Evolutionary conservation across 2,113 vertebrate genomes (phyloP), one percentile per base, ranked within the genome.

Genomic region (Colinus virginianus): DNA sequence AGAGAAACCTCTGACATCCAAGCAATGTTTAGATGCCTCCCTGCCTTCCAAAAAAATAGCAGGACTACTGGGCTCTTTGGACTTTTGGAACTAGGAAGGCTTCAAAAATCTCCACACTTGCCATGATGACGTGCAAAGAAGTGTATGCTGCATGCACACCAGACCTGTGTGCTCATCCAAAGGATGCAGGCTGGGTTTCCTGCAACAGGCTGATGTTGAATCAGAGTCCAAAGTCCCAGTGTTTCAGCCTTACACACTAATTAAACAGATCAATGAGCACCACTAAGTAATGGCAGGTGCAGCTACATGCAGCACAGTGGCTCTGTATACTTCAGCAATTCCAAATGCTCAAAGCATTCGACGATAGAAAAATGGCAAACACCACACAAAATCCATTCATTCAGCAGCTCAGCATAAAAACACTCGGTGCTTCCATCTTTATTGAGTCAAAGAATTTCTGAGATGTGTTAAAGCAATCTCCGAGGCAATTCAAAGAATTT

Each of bases 351-450:
- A 55, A 25, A 51, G 55, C 55, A 59, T 16, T 64, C 36, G 25
- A 58, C 68, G 77, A 86, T 34, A 81, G 30, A 42, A 69, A 90
- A 93, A 87, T 15, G 22, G n/a, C 15, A 94, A 92, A 77, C 43
- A 43, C 5, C 63, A 59, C 0, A 14, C 5, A 25, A 42, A 59
- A 90, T 8, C 66, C 18, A 78, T 49, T 85, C 7, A 77, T 63
- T 62, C 28, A 25, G 55, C 42, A 80, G 28, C 17, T 23, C 6
- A 20, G 55, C 76, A 84, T 49, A 46, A 86, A 90, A 91, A 78
- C 12, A n/a, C 7, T 49, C 55, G 84, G 77, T 66, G 40, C 55
- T 45, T 42, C 53, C 85, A 81, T 32, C 53, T 61, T 68, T 46
- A 66, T 36, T 40, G 71, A 88, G 81, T 12, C 45, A 61, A 81